These are phyloP conservation scores for Heterotilapia buettikoferi DNA, from an alignment of 2,113 vertebrate species.

Conservation along the genomic window DNA sequence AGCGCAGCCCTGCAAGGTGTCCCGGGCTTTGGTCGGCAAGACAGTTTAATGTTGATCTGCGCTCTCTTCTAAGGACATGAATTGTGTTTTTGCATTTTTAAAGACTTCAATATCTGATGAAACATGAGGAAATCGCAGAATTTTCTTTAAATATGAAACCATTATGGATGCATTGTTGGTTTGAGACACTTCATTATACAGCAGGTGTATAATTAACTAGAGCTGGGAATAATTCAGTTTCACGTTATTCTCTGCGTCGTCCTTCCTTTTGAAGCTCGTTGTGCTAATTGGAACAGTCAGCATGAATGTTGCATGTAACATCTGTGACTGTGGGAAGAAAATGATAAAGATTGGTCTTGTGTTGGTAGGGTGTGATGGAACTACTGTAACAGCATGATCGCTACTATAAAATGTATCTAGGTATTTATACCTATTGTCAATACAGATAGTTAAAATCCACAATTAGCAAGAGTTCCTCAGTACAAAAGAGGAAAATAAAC, in stretches of 20 bases:
- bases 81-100: not conserved
- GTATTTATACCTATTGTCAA: not conserved
- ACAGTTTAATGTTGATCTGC: not conserved
- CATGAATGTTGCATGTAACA: not conserved
- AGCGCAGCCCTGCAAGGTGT: not conserved
- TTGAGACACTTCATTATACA: not conserved
- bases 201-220: not conserved
- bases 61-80: not conserved
- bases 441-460: not conserved
- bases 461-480: not conserved
- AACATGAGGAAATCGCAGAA: not conserved
- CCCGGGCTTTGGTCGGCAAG: not conserved
- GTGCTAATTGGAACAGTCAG: not conserved
- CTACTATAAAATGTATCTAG: not conserved
- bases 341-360: not conserved
- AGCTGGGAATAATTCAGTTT: not conserved
- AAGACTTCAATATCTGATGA: slow-evolving; percentile 1
- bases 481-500: not conserved
- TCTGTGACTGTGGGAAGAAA: not conserved
- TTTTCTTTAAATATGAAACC: not conserved
- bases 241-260: not conserved
- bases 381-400: not conserved
- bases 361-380: not conserved
- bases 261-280: not conserved
- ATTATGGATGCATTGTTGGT: not conserved